Evolutionary conservation across 1,140 invertebrate genomes (phyloP), one percentile per base, ranked within the genome.

Genomic region (Olivierus martensii): DNA sequence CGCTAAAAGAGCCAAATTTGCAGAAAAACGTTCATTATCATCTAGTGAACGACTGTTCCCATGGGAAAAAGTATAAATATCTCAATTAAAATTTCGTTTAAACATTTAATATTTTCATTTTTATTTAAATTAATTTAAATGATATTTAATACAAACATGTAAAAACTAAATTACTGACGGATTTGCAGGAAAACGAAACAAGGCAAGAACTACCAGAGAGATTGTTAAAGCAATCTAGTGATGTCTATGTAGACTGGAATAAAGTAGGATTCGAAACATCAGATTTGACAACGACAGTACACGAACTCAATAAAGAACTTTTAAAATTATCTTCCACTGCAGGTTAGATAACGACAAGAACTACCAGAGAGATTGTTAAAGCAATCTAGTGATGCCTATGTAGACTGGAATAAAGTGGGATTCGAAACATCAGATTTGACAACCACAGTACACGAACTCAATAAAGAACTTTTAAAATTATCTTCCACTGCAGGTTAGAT

Each of bases 391-490:
- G 28, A 28, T 6, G 28, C 28, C 9, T 28, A 28, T 9, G 28
- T 28, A 0, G 9, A 28, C 9, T 28, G 28, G 28, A 28, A 28
- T 28, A 22, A 35, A 6, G 22, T 22, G 9, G 50, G 51, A 38
- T 49, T 52, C 19, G 17, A 43, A 48, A 45, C 54, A 0, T 50
- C 46, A 10, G 10, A 56, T 19, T 38, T 56, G 1, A 44, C 49
- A 7, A 48, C 47, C n/a, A 56, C 50, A 3, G 54, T 52, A 7
- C 54, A 56, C 12, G 15, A 56, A 37, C 28, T 56, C 2, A 56
- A 48, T 36, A 44, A 39, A 34, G 54, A 56, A 44, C 34, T 56
- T 2, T 19, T 52, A 9, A 56, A 52, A 21, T 19, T 56, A 11
- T 21, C 49, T 0, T 44, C 28, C 5, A 28, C 15, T 6, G 10